Evolutionary conservation across 2,113 vertebrate genomes (phyloP).

Genomic region (Anoura caudifer): DNA sequence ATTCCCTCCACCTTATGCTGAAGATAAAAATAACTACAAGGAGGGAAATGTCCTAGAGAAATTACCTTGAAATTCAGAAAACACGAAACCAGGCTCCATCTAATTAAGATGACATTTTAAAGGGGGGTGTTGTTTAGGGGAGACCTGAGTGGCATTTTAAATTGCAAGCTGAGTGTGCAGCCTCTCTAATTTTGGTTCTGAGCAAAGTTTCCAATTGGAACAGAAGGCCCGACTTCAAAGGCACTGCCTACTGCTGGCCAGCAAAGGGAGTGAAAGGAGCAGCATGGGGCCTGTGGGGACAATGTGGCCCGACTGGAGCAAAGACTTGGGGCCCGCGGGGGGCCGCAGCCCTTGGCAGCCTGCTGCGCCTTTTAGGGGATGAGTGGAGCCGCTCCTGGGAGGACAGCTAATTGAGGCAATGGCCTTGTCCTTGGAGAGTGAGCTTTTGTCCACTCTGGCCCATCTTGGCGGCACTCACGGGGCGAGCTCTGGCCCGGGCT

Average conservation of each 20-base stretch:
- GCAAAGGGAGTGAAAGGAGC: slow-evolving; percentile 50
- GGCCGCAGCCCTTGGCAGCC: not conserved
- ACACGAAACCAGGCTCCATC: not conserved
- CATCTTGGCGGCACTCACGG: not conserved
- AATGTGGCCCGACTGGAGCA: slow-evolving; percentile 13
- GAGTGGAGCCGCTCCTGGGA: not conserved
- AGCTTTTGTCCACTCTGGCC: not conserved
- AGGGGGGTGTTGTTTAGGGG: fast-evolving
- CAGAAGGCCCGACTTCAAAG: slow-evolving; percentile 63
- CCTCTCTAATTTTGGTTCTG: slow-evolving; percentile 56
- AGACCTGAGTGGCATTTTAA: not conserved
- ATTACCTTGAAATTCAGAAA: slow-evolving; percentile 63
- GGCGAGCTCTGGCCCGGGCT: not conserved
- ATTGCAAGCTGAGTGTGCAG: slow-evolving; percentile 10
- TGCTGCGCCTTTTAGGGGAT: slow-evolving; percentile 58
- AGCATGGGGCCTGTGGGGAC: slow-evolving; percentile 49
- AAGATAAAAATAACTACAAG: slow-evolving; percentile 67
- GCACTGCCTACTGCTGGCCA: not conserved
- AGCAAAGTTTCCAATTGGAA: slow-evolving; percentile 51
- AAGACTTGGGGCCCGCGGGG: slow-evolving; percentile 17
- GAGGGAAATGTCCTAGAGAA: slow-evolving; percentile 63
- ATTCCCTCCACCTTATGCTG: slow-evolving; percentile 53
- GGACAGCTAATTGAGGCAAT: slow-evolving; percentile 38
- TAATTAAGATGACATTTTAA: slow-evolving; percentile 16
- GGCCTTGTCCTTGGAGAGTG: not conserved